Evolutionary conservation across 2,113 vertebrate genomes (phyloP), one percentile per base, ranked within the genome.

Genomic region (Pipra filicauda): DNA sequence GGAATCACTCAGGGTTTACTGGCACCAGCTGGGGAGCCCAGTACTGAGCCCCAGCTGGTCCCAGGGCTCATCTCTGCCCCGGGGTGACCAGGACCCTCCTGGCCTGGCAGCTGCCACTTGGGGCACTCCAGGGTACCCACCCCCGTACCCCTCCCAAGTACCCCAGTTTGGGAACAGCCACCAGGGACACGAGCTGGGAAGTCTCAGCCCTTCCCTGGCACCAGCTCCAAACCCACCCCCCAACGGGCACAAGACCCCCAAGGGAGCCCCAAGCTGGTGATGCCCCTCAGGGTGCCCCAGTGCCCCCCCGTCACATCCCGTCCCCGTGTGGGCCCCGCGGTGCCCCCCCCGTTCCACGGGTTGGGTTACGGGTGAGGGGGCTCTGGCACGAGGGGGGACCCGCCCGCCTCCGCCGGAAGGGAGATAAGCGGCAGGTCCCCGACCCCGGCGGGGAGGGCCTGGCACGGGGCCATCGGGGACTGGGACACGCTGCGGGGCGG

Each of bases 351-450:
- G 26, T 72, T 46, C 48, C 26, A 0, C 2, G 66, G 95, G 26
- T 95, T 91, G 87, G 52, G 95, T 92, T 96, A 79, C 83, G 58
- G 88, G 41, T 10, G 5, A 46, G 44, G 78, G 83, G 73, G 86
- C 52, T 94, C 77, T 1, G 59, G 64, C 62, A 4, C 61, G 4
- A 65, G 21, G 26, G 4, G 55, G 52, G 87, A 89, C 84, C 62
- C 67, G 15, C 80, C 37, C 8, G 39, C 89, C 87, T 86, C 94
- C 14, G 13, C 52, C 87, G 95, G 94, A 95, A 94, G 41, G 10
- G 88, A 93, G 95, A 96, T 96, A 95, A 94, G 92, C 54, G 6
- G 0, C 20, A 37, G 94, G 94, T 79, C 72, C 77, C 59, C 21
- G 77, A 89, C 80, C 90, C 37, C 35, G 49, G 27, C 44, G 48